A percentile compares a stretch with the other conserved stretches of the same genome.
Evolutionary conservation across 35 echinoderm and acorn worm species (phyloP).

Genomic region (Lytechinus pictus): DNA sequence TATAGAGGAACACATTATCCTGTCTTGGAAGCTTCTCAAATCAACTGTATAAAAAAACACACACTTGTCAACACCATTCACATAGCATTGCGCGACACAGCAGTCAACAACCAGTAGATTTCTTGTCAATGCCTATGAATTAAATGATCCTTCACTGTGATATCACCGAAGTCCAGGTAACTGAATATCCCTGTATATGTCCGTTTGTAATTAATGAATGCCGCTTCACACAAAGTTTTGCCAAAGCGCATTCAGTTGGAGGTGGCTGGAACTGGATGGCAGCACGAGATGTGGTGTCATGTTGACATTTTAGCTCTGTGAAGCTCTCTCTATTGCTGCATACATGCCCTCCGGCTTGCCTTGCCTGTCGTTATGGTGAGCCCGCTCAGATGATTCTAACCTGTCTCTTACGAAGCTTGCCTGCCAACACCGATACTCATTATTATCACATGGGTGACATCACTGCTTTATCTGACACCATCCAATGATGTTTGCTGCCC

Average conservation of each 20-base stretch:
- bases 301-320: not conserved
- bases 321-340: not conserved
- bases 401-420: not conserved
- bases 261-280: not conserved
- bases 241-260: not conserved
- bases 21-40: not conserved
- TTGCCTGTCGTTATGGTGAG: not conserved
- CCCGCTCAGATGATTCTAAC: not conserved
- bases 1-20: not conserved
- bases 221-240: not conserved
- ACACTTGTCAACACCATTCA: not conserved
- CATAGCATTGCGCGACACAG: not conserved
- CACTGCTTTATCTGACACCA: not conserved
- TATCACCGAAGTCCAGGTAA: not conserved
- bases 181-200: not conserved
- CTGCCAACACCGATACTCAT: not conserved
- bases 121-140: not conserved
- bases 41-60: not conserved
- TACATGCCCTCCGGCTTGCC: not conserved
- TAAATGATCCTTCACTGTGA: not conserved
- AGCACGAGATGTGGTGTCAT: not conserved
- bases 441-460: not conserved
- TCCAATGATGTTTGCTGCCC: constrained; percentile 1
- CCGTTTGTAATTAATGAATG: not conserved
- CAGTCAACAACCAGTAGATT: not conserved